Percentiles rank a stretch among this genome's conserved stretches.
These are phyloP conservation scores for Echiichthys vipera DNA, from an alignment of 2,797 vertebrate genomes.

Conservation along the genomic window DNA sequence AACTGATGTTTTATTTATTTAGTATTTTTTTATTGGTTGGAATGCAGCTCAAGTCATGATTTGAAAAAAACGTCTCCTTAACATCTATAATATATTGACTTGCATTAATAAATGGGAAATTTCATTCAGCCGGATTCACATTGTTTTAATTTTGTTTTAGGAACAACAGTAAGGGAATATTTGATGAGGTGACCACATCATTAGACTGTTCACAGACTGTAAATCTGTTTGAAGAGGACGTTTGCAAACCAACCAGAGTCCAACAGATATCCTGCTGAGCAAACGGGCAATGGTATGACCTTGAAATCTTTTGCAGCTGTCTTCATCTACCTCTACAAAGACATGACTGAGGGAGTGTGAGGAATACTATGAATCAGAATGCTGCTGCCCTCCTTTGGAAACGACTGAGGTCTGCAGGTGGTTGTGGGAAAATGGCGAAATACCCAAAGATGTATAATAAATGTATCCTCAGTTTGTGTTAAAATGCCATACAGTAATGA, in stretches of 20 bases:
- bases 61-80: constrained; percentile 13
- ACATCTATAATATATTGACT: constrained; percentile 18
- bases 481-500: too few relatives aligned
- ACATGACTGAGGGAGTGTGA: not conserved
- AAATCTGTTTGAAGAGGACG: constrained; percentile 4
- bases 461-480: not conserved
- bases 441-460: not conserved
- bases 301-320: not conserved
- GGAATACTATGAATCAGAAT: not conserved
- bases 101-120: constrained; percentile 41
- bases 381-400: constrained; percentile 5
- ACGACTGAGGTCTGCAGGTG: not conserved
- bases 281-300: not conserved
- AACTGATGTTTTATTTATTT: constrained; percentile 67
- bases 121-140: not conserved
- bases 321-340: not conserved
- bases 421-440: not conserved
- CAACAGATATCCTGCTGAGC: not conserved
- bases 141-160: constrained; percentile 23
- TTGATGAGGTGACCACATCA: not conserved
- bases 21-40: constrained; percentile 35
- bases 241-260: constrained; percentile 9
- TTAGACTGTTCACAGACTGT: not conserved
- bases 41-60: constrained; percentile 1
- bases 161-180: not conserved